Percentiles rank a stretch among this genome's conserved stretches.
Evolutionary conservation across 2,113 vertebrate genomes (phyloP).

Genomic region (Psilopsiagon aurifrons): DNA sequence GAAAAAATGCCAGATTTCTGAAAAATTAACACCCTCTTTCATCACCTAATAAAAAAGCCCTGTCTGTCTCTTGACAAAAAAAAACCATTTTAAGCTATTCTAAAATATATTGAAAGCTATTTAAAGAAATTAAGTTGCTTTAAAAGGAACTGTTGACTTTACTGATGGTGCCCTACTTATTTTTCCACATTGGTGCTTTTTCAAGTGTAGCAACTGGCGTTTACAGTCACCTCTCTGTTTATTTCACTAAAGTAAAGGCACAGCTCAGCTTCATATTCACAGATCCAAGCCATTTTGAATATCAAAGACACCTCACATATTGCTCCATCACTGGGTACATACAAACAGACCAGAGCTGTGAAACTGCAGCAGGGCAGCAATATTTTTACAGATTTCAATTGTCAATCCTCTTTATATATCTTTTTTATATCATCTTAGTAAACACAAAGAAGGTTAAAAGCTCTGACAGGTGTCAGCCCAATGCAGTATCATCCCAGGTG

Average conservation of each 20-base stretch:
- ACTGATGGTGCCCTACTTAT: background rate
- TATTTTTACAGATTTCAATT: background rate
- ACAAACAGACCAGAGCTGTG: background rate
- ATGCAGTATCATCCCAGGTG: background rate
- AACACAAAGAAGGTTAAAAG: background rate
- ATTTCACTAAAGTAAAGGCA: background rate
- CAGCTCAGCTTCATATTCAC: background rate
- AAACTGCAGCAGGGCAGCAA: background rate
- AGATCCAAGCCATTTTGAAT: background rate
- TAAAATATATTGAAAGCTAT: conserved; percentile 15
- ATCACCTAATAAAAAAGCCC: conserved; percentile 1
- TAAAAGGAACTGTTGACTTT: conserved; percentile 34
- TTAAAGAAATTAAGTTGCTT: conserved; percentile 34
- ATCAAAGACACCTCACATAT: background rate
- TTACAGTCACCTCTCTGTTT: conserved; percentile 33
- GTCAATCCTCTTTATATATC: background rate
- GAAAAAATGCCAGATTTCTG: conserved; percentile 28
- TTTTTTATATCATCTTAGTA: background rate
- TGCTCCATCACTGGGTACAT: background rate
- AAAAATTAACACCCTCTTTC: conserved; percentile 21
- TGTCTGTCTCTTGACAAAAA: background rate
- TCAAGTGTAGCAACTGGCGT: background rate
- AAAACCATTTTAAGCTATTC: background rate
- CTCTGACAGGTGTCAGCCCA: background rate
- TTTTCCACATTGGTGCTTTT: conserved; percentile 24